phyloP scores from a whole-genome alignment of 2,797 vertebrate genomes.

The Pangasius mekongensis region DNA sequence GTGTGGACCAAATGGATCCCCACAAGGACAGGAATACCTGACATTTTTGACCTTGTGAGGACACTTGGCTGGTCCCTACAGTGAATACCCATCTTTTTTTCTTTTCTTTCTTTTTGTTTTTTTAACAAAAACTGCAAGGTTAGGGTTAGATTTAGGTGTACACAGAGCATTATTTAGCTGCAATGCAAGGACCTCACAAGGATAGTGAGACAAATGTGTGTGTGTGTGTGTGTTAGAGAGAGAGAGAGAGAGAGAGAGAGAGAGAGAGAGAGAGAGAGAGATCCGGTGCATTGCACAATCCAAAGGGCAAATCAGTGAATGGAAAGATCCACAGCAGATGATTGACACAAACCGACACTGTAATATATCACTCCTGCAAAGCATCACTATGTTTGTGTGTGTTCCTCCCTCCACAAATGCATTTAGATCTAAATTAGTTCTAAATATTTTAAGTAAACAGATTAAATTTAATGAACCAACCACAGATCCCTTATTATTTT shows the following conservation, averaged over 20 bases:
- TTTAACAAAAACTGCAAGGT: neutral
- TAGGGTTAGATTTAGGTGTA: neutral
- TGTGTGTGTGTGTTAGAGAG: conserved; percentile 30
- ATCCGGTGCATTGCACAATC: conserved; percentile 31
- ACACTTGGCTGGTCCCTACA: neutral
- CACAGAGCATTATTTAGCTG: neutral
- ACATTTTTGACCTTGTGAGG: neutral
- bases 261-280: neutral
- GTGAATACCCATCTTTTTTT: neutral
- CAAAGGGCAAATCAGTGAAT: conserved; percentile 44
- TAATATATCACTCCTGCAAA: conserved; percentile 46
- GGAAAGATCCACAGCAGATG: conserved; percentile 53
- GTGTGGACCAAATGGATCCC: neutral
- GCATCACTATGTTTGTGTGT: neutral
- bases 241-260: neutral
- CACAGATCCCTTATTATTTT: neutral
- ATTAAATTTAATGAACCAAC: neutral
- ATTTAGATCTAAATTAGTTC: neutral
- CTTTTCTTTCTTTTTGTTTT: neutral
- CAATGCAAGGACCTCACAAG: neutral
- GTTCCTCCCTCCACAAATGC: neutral
- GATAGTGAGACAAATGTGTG: neutral
- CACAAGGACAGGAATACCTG: neutral
- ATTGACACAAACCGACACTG: conserved; percentile 51
- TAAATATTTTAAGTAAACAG: conserved; percentile 13